Percentiles rank a stretch among this genome's conserved stretches.
phyloP scores from a whole-genome alignment of 2,888 invertebrate species.

The Mythimna ferrago region DNA sequence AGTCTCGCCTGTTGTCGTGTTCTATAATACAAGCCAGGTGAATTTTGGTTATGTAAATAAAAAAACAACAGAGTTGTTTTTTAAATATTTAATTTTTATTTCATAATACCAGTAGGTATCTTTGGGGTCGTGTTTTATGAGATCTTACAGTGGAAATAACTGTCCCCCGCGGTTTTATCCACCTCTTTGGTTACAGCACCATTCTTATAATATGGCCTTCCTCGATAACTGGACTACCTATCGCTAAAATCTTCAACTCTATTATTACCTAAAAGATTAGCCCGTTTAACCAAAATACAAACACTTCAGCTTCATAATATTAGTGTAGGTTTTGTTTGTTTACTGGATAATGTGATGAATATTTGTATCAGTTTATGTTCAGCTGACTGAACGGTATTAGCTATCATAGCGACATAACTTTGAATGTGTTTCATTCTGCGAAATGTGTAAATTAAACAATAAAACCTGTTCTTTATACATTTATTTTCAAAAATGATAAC shows the following conservation, averaged over 20 bases:
- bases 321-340: background rate
- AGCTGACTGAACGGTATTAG: background rate
- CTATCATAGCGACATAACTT: background rate
- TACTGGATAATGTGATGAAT: background rate
- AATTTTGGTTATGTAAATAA: background rate
- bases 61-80: background rate
- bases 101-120: too few species aligned
- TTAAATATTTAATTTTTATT: background rate
- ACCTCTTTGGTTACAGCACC: too few species aligned
- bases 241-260: too few species aligned
- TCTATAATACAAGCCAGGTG: conserved; percentile 18
- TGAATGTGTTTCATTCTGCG: background rate
- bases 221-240: too few species aligned
- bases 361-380: background rate
- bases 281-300: too few species aligned
- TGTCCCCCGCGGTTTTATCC: too few species aligned
- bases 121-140: too few species aligned
- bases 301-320: background rate
- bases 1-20: background rate
- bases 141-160: too few species aligned
- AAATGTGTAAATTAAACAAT: conserved; percentile 1
- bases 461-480: conserved; percentile 25
- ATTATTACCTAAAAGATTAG: too few species aligned
- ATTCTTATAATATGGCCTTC: too few species aligned
- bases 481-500: conserved; percentile 78